These are phyloP conservation scores for Taurulus bubalis DNA, from an alignment of 2,113 vertebrate genomes.

Conservation along the genomic window DNA sequence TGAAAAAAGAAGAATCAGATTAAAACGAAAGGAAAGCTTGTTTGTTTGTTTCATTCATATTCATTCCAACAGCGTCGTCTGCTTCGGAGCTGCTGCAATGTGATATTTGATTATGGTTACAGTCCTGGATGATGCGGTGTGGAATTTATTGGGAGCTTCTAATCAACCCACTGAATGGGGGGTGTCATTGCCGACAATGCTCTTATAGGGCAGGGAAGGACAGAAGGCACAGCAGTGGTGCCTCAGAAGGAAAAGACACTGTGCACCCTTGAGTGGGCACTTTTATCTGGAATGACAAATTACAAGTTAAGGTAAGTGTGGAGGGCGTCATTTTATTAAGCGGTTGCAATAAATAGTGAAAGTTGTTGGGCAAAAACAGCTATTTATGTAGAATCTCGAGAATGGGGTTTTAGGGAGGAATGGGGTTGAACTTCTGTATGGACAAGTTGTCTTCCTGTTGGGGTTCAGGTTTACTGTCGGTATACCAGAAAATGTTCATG, in stretches of 20 bases:
- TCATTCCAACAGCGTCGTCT: conserved; percentile 56
- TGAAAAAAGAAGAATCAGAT: conserved; percentile 69
- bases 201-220: conserved; percentile 49
- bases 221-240: conserved; percentile 73
- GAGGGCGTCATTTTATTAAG: conserved; percentile 63
- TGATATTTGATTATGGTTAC: conserved; percentile 47
- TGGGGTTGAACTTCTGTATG: conserved; percentile 25
- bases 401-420: conserved; percentile 30
- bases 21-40: conserved; percentile 74
- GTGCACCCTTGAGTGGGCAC: conserved; percentile 62
- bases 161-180: conserved; percentile 39
- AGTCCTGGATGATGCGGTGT: conserved; percentile 41
- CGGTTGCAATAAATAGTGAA: conserved; percentile 80
- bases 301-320: conserved; percentile 57
- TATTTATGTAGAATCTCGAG: conserved; percentile 53
- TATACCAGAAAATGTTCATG: conserved; percentile 43
- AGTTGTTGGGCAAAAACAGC: conserved; percentile 57
- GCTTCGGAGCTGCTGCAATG: conserved; percentile 49
- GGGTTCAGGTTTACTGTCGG: conserved; percentile 30
- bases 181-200: conserved; percentile 32
- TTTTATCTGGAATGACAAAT: conserved; percentile 75
- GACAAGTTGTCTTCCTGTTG: conserved; percentile 33
- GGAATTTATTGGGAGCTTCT: conserved; percentile 41
- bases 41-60: conserved; percentile 65
- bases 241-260: conserved; percentile 69